A percentile compares a stretch with the other conserved stretches of the same genome.
Evolutionary conservation across 2,888 invertebrate species (phyloP).

Genomic region (Ferrisia virgata): DNA sequence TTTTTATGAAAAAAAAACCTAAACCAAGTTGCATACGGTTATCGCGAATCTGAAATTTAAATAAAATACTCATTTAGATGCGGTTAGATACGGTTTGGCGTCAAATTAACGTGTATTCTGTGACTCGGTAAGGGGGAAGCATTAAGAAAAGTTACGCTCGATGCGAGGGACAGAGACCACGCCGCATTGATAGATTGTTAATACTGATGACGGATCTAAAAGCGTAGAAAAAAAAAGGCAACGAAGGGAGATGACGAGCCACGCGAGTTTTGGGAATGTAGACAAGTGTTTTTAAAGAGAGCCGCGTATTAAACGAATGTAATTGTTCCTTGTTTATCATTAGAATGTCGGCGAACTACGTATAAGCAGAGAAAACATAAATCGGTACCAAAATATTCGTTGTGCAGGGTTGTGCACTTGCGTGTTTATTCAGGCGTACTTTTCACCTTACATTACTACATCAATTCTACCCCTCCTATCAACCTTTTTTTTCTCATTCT

Average conservation of each 20-base stretch:
- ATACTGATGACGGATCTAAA: conserved; percentile 18
- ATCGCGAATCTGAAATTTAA: conserved; percentile 30
- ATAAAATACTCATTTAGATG: conserved; percentile 42
- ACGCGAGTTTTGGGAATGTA: conserved; percentile 39
- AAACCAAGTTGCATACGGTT: background rate
- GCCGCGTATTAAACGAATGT: conserved; percentile 38
- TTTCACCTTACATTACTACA: conserved; percentile 19
- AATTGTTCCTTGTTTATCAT: conserved; percentile 41
- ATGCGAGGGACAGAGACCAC: background rate
- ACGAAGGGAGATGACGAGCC: conserved; percentile 14
- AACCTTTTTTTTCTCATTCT: too few relatives aligned
- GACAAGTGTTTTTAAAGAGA: conserved; percentile 42
- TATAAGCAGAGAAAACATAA: conserved; percentile 14
- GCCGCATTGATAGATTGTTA: conserved; percentile 23
- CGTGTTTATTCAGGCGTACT: conserved; percentile 30
- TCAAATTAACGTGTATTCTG: conserved; percentile 34
- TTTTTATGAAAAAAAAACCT: conserved; percentile 20
- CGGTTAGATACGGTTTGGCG: conserved; percentile 39
- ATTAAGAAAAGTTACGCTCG: conserved; percentile 11
- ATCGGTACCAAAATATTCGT: conserved; percentile 27
- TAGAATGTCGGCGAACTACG: conserved; percentile 18
- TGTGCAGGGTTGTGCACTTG: conserved; percentile 17
- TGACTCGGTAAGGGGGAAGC: background rate
- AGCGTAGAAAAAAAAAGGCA: conserved; percentile 3
- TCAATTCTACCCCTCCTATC: background rate